Evolutionary conservation across 2,888 invertebrate species (phyloP).

Genomic region (Papilio protenor): DNA sequence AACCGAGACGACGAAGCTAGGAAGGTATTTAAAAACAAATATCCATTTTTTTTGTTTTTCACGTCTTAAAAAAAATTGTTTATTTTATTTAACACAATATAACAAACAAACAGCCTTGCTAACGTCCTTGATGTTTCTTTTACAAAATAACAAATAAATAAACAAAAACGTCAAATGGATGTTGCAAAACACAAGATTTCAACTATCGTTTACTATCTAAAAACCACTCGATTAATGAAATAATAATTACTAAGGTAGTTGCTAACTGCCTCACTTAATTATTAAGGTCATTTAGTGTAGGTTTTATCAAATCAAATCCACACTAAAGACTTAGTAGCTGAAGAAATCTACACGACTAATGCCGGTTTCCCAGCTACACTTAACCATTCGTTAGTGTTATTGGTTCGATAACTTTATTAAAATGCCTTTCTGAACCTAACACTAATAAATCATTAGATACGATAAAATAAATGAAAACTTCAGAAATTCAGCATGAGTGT

Average conservation of each 20-base stretch:
- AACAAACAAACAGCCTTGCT: not conserved
- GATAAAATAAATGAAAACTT: too few relatives aligned
- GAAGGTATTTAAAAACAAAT: slow-evolving; percentile 64
- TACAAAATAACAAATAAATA: not conserved
- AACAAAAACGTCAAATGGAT: not conserved
- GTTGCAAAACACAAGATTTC: not conserved
- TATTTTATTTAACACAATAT: not conserved
- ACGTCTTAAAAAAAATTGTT: not conserved
- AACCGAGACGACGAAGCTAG: slow-evolving; percentile 87
- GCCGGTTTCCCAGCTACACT: too few relatives aligned
- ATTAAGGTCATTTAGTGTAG: too few relatives aligned
- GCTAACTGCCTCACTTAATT: not conserved
- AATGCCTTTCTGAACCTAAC: too few relatives aligned
- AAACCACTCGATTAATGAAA: too few relatives aligned
- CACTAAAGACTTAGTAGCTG: too few relatives aligned
- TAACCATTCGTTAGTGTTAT: too few relatives aligned
- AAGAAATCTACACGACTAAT: too few relatives aligned
- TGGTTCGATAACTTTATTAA: too few relatives aligned
- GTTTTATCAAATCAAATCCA: too few relatives aligned
- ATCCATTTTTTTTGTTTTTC: not conserved
- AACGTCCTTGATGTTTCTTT: not conserved
- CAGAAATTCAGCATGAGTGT: too few relatives aligned
- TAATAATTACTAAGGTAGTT: not conserved
- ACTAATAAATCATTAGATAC: too few relatives aligned
- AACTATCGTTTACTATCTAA: not conserved